Evolutionary conservation across 2,113 vertebrate species (phyloP).

Genomic region (Strix aluco): DNA sequence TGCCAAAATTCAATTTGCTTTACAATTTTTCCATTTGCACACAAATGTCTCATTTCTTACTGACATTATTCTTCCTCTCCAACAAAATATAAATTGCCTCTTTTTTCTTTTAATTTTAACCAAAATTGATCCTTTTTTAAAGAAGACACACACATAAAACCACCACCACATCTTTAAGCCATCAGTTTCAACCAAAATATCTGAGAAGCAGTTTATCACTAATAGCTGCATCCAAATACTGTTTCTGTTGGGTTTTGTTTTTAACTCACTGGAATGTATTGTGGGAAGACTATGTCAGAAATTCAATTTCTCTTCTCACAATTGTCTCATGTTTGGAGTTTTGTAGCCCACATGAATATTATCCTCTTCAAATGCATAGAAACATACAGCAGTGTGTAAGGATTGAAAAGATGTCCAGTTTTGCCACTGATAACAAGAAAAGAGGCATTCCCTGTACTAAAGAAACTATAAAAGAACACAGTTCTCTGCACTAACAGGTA

Average conservation of each 20-base stretch:
- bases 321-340: neutral
- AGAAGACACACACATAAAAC: neutral
- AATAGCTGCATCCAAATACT: neutral
- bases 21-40: neutral
- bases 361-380: neutral
- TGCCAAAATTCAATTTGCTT: neutral
- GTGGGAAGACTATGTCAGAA: constrained; percentile 40
- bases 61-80: neutral
- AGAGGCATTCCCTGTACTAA: neutral
- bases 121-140: neutral
- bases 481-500: neutral
- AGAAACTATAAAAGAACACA: neutral
- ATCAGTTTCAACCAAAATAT: neutral
- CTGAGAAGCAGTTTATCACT: neutral
- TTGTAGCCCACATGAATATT: constrained; percentile 5
- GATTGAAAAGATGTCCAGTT: neutral
- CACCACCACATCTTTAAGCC: neutral
- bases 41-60: neutral
- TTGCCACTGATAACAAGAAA: neutral
- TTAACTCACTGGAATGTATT: neutral
- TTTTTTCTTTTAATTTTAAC: neutral
- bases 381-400: neutral
- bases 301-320: neutral
- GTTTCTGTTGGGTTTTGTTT: neutral
- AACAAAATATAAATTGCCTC: neutral